Evolutionary conservation across 2,888 invertebrate genomes (phyloP).

Genomic region (Melangyna quadrimaculata): DNA sequence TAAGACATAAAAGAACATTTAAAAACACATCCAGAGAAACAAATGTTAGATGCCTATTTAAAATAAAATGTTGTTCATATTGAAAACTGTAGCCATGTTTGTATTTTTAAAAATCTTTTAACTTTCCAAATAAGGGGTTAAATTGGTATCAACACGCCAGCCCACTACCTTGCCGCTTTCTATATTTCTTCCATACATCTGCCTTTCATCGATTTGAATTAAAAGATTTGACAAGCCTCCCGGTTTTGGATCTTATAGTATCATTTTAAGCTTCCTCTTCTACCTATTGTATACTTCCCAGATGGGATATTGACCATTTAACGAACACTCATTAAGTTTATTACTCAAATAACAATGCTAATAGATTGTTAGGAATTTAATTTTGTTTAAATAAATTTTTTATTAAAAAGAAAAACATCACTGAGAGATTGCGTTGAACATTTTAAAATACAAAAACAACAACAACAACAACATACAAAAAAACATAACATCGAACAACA

Average conservation of each 20-base stretch:
- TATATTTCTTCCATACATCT: too few species aligned
- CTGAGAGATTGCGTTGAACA: slow-evolving; percentile 43
- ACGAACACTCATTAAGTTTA: slow-evolving; percentile 7
- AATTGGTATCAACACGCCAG: too few species aligned
- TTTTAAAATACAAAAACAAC: slow-evolving; percentile 18
- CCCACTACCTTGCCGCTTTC: too few species aligned
- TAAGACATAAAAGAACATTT: too few species aligned
- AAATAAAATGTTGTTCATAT: too few species aligned
- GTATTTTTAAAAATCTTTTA: too few species aligned
- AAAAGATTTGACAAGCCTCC: background rate
- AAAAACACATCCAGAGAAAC: too few species aligned
- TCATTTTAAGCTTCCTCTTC: background rate
- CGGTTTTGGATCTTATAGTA: background rate
- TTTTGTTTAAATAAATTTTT: slow-evolving; percentile 57
- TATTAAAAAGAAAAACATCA: slow-evolving; percentile 40
- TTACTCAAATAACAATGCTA: slow-evolving; percentile 41
- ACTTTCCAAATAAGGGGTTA: too few species aligned
- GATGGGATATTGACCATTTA: slow-evolving; percentile 6
- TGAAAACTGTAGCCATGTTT: too few species aligned
- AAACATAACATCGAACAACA: slow-evolving; percentile 50
- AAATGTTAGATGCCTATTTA: too few species aligned
- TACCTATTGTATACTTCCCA: too few species aligned
- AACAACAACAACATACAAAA: slow-evolving; percentile 32
- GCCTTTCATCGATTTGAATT: too few species aligned
- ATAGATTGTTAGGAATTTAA: slow-evolving; percentile 28